Evolutionary conservation across 1,140 invertebrate genomes (phyloP).

Genomic region (Diorhabda sublineata): DNA sequence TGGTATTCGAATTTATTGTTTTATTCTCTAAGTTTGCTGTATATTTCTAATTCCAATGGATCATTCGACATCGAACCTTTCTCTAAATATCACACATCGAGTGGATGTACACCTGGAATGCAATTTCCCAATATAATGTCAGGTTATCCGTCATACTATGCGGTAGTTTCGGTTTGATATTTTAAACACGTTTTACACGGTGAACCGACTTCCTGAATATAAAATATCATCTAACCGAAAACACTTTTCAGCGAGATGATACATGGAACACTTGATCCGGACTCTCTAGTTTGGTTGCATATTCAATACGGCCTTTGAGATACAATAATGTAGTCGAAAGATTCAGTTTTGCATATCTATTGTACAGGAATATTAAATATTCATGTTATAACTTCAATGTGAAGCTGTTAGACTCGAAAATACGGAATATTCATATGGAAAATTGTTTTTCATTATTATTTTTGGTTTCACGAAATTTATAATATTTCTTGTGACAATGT

Average conservation of each 20-base stretch:
- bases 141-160: neutral
- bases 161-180: neutral
- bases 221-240: neutral
- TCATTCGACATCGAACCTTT: too few relatives aligned
- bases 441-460: too few relatives aligned
- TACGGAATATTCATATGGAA: too few relatives aligned
- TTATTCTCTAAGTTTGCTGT: too few relatives aligned
- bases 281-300: neutral
- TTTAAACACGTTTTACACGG: neutral
- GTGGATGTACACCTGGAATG: neutral
- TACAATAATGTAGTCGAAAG: neutral
- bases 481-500: too few relatives aligned
- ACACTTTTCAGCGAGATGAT: neutral
- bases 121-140: neutral
- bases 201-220: neutral
- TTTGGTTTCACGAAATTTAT: too few relatives aligned
- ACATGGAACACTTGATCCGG: neutral
- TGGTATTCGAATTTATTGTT: too few relatives aligned
- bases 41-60: too few relatives aligned
- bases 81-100: too few relatives aligned
- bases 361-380: neutral
- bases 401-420: too few relatives aligned
- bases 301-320: neutral
- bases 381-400: neutral
- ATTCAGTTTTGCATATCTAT: too few relatives aligned